Conservation (phyloP, 2,888 invertebrate species). For the Pammene fasciana region DNA sequence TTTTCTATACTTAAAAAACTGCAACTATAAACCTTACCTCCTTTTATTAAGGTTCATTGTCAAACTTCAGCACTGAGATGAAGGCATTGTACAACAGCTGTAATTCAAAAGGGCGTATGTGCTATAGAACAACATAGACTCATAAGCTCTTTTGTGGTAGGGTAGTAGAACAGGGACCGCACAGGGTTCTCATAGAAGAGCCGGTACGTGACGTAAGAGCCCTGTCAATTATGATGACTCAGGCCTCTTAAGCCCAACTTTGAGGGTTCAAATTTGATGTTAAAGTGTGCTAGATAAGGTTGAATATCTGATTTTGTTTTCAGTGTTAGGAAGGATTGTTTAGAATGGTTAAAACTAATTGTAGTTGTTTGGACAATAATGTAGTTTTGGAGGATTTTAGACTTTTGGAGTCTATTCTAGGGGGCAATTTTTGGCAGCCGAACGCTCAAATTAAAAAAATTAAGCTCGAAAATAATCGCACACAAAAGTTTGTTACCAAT, state of each 20-base stretch:
- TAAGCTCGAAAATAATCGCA: no score
- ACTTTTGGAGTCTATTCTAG: no score
- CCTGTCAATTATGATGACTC: slow-evolving; percentile 37
- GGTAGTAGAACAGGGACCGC: slow-evolving; percentile 5
- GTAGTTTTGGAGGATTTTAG: no score
- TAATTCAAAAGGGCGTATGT: not conserved
- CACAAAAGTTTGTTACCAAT: no score
- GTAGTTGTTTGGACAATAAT: no score
- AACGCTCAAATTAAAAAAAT: no score
- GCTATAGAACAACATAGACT: not conserved
- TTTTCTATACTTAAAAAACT: not conserved
- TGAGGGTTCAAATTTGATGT: not conserved
- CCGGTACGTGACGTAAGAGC: slow-evolving; percentile 36
- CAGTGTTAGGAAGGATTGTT: no score
- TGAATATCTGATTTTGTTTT: not conserved
- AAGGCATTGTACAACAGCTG: not conserved
- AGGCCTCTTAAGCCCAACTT: not conserved
- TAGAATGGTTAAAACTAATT: no score
- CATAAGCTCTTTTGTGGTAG: not conserved
- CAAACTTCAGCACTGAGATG: not conserved
- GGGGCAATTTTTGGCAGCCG: no score
- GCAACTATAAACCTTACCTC: slow-evolving; percentile 2
- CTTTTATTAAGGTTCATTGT: slow-evolving; percentile 3
- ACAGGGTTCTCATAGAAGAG: slow-evolving; percentile 21
- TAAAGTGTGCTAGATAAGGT: not conserved